Percentiles rank a stretch among this genome's conserved stretches.
phyloP scores from a whole-genome alignment of 2,797 vertebrate species.

The Rhinichthys osculus region DNA sequence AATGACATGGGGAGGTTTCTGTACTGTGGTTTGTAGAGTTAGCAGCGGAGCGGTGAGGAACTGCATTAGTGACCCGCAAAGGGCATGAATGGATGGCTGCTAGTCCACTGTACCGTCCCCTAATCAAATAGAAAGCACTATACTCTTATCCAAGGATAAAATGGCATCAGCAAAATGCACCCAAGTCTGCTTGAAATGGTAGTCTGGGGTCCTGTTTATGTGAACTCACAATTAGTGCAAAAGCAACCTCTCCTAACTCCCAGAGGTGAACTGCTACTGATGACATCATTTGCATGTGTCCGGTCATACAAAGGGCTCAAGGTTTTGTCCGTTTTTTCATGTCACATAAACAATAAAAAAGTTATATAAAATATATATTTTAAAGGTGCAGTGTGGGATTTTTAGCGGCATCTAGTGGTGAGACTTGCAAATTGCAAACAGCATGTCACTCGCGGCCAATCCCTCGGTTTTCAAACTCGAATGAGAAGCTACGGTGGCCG shows the following conservation, averaged over 20 bases:
- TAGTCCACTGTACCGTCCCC: slow-evolving; percentile 29
- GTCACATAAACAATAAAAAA: no score
- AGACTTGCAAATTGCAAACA: no score
- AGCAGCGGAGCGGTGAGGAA: neutral
- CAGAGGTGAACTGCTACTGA: neutral
- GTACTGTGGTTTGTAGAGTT: slow-evolving; percentile 1
- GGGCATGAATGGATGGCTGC: slow-evolving; percentile 43
- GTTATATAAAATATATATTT: no score
- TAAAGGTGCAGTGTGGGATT: no score
- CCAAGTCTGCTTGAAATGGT: neutral
- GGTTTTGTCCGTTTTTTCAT: no score
- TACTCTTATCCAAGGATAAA: slow-evolving; percentile 21
- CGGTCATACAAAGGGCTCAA: no score
- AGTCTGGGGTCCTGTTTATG: neutral
- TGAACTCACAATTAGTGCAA: neutral
- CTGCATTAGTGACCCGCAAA: slow-evolving; percentile 58
- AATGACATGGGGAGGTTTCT: neutral
- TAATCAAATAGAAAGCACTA: slow-evolving; percentile 37
- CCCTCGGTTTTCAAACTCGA: no score
- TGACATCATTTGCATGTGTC: no score
- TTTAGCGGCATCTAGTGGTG: no score
- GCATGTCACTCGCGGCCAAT: no score
- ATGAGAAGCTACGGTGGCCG: no score
- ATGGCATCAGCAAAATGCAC: slow-evolving; percentile 1
- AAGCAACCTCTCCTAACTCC: neutral